phyloP scores from a whole-genome alignment of 30 jellyfish, hydroid and myxozoan genomes.

The Mastigias papua region DNA sequence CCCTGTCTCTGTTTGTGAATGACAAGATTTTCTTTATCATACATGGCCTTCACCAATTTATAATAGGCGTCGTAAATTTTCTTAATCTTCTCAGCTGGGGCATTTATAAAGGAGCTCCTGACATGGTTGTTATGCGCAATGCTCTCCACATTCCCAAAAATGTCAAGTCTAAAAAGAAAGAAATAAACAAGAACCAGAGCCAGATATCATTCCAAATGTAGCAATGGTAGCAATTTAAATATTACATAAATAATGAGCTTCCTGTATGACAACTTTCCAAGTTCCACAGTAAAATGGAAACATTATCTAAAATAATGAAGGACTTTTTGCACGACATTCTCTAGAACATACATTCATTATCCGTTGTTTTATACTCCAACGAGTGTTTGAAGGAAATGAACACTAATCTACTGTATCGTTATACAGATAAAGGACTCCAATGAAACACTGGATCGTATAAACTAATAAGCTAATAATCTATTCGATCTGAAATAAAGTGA shows the following conservation, averaged over 20 bases:
- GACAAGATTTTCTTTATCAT: constrained; percentile 40
- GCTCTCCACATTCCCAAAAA: constrained; percentile 68
- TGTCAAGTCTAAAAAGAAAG: constrained; percentile 49
- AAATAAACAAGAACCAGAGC: background rate
- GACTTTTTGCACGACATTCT: too few relatives aligned
- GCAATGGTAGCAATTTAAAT: background rate
- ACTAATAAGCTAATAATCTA: too few relatives aligned
- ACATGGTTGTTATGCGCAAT: constrained; percentile 72
- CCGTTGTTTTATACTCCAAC: too few relatives aligned
- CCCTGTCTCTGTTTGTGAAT: constrained; percentile 61
- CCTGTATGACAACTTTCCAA: background rate
- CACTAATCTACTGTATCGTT: too few relatives aligned
- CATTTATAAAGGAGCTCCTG: constrained; percentile 81
- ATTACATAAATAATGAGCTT: background rate
- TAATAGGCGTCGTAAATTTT: constrained; percentile 70
- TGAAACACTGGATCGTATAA: too few relatives aligned
- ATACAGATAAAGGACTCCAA: too few relatives aligned
- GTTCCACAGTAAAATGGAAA: background rate
- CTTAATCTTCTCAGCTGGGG: constrained; percentile 76
- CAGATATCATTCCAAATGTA: background rate
- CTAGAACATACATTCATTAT: too few relatives aligned
- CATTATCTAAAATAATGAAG: too few relatives aligned
- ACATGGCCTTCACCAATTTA: constrained; percentile 33
- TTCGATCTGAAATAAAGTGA: too few relatives aligned
- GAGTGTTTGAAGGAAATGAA: too few relatives aligned